Percentiles rank a stretch among this genome's conserved stretches.
These are phyloP conservation scores for Leptobrachium ailaonicum DNA, from an alignment of 2,113 vertebrate species.

Conservation along the genomic window DNA sequence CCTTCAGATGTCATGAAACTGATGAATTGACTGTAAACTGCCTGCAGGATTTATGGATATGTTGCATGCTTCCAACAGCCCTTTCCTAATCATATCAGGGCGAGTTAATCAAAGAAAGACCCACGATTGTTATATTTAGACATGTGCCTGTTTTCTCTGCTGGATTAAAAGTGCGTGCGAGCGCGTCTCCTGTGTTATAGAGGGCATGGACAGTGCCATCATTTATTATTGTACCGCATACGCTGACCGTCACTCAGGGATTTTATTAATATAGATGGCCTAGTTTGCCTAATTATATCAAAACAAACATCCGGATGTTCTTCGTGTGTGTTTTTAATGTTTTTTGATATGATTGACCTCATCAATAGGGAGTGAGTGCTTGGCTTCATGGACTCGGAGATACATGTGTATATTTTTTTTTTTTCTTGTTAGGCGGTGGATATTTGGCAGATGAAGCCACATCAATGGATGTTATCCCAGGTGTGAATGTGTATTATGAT, in stretches of 20 bases:
- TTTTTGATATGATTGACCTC: too few species aligned
- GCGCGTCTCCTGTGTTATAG: neutral
- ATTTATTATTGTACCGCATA: neutral
- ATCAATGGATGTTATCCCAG: too few species aligned
- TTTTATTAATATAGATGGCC: too few species aligned
- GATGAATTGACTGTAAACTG: neutral
- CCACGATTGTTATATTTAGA: neutral
- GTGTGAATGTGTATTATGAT: too few species aligned
- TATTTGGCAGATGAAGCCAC: too few species aligned
- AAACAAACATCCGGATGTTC: neutral
- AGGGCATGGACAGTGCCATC: neutral
- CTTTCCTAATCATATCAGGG: conserved; percentile 2
- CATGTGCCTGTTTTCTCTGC: neutral
- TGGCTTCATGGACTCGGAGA: too few species aligned
- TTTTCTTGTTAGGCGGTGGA: too few species aligned
- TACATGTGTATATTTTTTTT: too few species aligned
- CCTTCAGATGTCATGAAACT: neutral
- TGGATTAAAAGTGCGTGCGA: neutral
- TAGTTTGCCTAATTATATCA: neutral
- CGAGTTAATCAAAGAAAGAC: neutral
- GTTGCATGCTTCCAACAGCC: neutral
- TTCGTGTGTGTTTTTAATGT: too few species aligned
- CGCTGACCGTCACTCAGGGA: neutral
- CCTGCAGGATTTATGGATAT: conserved; percentile 7
- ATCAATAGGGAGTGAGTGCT: too few species aligned